Conservation (phyloP, 2,888 invertebrate genomes). For the Dolichomitus sp. region DNA sequence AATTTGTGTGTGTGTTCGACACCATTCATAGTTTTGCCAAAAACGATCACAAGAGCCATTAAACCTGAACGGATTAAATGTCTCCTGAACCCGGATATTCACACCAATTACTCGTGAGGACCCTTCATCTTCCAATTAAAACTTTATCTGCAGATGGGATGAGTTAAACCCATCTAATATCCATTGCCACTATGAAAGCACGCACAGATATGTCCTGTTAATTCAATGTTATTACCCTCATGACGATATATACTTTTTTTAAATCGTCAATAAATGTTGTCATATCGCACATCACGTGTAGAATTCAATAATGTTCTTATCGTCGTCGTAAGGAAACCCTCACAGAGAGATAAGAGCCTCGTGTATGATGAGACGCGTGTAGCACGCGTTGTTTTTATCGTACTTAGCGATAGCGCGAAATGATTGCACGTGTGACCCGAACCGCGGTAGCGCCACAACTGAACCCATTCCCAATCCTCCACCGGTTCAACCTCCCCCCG, state of each 20-base stretch:
- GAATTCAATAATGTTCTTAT: not conserved
- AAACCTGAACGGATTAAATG: not conserved
- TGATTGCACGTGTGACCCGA: constrained; percentile 77
- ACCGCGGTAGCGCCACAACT: constrained; percentile 84
- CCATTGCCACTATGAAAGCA: not conserved
- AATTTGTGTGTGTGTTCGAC: not conserved
- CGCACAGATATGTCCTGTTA: not conserved
- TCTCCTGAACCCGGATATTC: not conserved
- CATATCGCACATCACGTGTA: not conserved
- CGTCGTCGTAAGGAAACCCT: not conserved
- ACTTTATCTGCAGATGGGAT: not conserved
- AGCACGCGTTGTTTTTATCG: constrained; percentile 25
- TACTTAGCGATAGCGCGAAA: constrained; percentile 63
- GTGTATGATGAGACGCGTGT: constrained; percentile 73
- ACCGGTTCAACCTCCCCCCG: constrained; percentile 72
- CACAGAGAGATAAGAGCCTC: constrained; percentile 66
- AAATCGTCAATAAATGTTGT: not conserved
- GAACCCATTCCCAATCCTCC: constrained; percentile 80
- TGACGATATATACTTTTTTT: not conserved
- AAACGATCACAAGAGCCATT: not conserved
- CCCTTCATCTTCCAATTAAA: constrained; percentile 1
- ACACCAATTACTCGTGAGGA: not conserved
- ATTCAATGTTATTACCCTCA: not conserved
- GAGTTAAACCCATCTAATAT: not conserved
- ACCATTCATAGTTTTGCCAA: not conserved